These are phyloP conservation scores for Callimorpha dominula DNA, from an alignment of 2,888 invertebrate genomes.

Conservation along the genomic window DNA sequence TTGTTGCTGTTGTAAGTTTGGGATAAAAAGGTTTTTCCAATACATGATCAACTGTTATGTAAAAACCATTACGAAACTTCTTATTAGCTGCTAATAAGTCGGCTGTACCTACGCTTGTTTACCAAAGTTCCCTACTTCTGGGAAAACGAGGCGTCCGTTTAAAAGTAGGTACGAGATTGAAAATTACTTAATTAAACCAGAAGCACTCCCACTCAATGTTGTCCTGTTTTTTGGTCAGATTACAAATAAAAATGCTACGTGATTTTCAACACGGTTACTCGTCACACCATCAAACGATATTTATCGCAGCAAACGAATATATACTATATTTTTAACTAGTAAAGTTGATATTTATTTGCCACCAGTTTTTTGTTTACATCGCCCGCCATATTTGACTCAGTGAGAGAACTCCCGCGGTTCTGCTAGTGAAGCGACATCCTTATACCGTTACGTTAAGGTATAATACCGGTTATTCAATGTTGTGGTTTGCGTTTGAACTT, in stretches of 20 bases:
- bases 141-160: too few relatives aligned
- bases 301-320: constrained; percentile 11
- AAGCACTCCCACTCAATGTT: constrained; percentile 1
- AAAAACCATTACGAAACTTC: neutral
- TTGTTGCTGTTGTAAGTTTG: neutral
- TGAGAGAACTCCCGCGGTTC: constrained; percentile 24
- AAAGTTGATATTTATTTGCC: constrained; percentile 19
- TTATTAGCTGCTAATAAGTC: neutral
- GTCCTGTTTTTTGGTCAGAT: constrained; percentile 36
- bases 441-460: constrained; percentile 21
- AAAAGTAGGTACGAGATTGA: neutral
- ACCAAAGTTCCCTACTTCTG: neutral
- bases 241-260: constrained; percentile 44
- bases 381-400: constrained; percentile 37
- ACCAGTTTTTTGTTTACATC: constrained; percentile 50
- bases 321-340: rapidly evolving
- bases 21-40: neutral
- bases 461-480: constrained; percentile 28
- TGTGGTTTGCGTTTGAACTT: constrained; percentile 20
- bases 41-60: neutral
- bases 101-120: neutral
- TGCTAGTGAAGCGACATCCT: constrained; percentile 32
- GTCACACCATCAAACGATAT: constrained; percentile 24
- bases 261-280: constrained; percentile 51
- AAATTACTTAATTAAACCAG: neutral